Conservation (phyloP, 2,888 invertebrate species). For the Tenthredo mesomela region DNA sequence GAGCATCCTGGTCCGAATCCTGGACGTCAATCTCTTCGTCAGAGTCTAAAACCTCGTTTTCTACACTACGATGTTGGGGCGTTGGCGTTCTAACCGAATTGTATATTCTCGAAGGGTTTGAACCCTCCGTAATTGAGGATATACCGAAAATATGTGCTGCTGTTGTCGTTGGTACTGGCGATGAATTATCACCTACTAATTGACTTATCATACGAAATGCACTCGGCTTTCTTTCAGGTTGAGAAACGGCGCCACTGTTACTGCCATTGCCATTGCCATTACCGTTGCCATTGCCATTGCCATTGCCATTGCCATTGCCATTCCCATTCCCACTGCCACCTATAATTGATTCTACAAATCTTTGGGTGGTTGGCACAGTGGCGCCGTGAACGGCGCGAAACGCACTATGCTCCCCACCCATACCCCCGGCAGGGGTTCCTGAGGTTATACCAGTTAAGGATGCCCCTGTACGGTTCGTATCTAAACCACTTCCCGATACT, state of each 20-base stretch:
- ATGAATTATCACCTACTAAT: conserved; percentile 69
- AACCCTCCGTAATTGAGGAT: conserved; percentile 26
- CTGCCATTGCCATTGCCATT: conserved; percentile 71
- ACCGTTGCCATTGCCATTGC: conserved; percentile 65
- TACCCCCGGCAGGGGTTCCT: conserved; percentile 81
- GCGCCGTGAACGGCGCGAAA: conserved; percentile 88
- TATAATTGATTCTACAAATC: conserved; percentile 51
- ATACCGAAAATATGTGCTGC: conserved; percentile 72
- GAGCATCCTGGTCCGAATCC: conserved; percentile 85
- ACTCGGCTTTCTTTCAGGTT: conserved; percentile 71
- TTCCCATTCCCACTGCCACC: conserved; percentile 57
- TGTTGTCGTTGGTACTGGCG: conserved; percentile 68
- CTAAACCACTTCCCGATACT: conserved; percentile 48
- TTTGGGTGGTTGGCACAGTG: conserved; percentile 66
- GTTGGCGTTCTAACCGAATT: conserved; percentile 73
- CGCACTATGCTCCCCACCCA: conserved; percentile 95
- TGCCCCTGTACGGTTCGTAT: conserved; percentile 57
- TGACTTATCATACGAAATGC: conserved; percentile 76
- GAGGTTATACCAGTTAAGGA: conserved; percentile 69
- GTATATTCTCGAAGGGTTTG: conserved; percentile 6
- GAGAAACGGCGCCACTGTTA: conserved; percentile 80
- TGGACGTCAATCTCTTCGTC: conserved; percentile 94
- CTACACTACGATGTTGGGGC: conserved; percentile 69
- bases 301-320: conserved; percentile 70
- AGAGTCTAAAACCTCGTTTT: conserved; percentile 78